Percentiles rank a stretch among this genome's conserved stretches.
These are phyloP conservation scores for Papilio machaon DNA, from an alignment of 1,140 invertebrate genomes.

Conservation along the genomic window DNA sequence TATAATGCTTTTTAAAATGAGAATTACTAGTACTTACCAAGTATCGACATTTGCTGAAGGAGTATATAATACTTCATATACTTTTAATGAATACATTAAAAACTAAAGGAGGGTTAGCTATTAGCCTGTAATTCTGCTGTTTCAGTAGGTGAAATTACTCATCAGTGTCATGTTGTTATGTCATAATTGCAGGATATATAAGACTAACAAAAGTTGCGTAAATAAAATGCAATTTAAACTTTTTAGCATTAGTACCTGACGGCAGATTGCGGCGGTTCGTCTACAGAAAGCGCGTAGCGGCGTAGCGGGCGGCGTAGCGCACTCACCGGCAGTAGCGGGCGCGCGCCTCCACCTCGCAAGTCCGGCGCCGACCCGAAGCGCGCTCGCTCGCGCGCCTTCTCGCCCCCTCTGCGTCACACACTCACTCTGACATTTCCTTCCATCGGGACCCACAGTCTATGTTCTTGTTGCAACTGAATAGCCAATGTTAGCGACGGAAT, in stretches of 20 bases:
- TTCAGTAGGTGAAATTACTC: no score
- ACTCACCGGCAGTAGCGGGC: conserved; percentile 78
- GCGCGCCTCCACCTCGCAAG: conserved; percentile 79
- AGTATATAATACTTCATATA: not conserved
- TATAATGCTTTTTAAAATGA: conserved; percentile 30
- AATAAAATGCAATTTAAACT: not conserved
- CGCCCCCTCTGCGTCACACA: conserved; percentile 65
- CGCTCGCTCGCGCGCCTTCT: conserved; percentile 59
- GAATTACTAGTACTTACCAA: conserved; percentile 14
- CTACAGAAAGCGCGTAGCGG: conserved; percentile 87
- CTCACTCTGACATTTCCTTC: conserved; percentile 52
- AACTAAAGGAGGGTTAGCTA: not conserved
- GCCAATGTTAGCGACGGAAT: not conserved
- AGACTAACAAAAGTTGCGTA: not conserved
- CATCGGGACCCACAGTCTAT: conserved; percentile 35
- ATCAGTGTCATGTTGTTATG: no score
- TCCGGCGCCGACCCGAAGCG: conserved; percentile 76
- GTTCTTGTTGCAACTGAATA: not conserved
- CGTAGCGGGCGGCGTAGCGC: conserved; percentile 83
- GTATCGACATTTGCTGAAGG: not conserved
- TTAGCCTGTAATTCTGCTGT: no score
- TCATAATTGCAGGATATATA: no score
- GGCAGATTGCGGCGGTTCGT: conserved; percentile 81
- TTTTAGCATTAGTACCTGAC: conserved; percentile 61
- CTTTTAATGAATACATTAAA: not conserved